phyloP scores from a whole-genome alignment of 2,888 invertebrate species.

The Peribatodes rhomboidaria region DNA sequence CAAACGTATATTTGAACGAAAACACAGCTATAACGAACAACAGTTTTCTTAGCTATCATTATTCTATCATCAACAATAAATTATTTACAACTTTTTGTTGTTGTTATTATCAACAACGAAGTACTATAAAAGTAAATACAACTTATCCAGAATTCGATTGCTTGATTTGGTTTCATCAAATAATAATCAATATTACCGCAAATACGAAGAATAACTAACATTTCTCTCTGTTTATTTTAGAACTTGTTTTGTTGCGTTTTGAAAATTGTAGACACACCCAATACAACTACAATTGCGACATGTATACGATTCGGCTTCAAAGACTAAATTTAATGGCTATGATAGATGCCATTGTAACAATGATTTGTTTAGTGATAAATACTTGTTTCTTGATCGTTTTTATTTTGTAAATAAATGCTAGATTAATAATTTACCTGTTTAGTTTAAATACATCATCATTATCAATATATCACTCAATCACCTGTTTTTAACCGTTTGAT shows the following conservation, averaged over 20 bases:
- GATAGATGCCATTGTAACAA: slow-evolving; percentile 40
- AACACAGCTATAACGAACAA: background rate
- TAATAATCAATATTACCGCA: background rate
- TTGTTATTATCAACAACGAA: no score
- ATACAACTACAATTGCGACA: slow-evolving; percentile 1
- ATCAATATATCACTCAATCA: background rate
- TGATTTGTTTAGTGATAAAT: slow-evolving; percentile 47
- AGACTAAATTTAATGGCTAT: slow-evolving; percentile 37
- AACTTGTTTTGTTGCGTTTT: no score
- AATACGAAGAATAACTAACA: no score
- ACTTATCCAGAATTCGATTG: no score
- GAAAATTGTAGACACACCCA: background rate
- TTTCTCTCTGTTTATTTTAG: no score
- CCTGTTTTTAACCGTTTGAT: slow-evolving; percentile 3
- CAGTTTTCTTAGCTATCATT: no score
- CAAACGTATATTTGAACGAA: background rate
- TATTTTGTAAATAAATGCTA: slow-evolving; percentile 63
- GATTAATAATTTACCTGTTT: slow-evolving; percentile 47
- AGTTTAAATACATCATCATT: slow-evolving; percentile 27
- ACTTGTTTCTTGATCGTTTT: slow-evolving; percentile 64
- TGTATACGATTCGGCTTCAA: slow-evolving; percentile 22
- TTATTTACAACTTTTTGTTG: no score
- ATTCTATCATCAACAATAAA: no score
- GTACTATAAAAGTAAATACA: no score
- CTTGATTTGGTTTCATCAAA: no score